Conservation (phyloP, 2,113 vertebrate species). For the Brachypteracias leptosomus region DNA sequence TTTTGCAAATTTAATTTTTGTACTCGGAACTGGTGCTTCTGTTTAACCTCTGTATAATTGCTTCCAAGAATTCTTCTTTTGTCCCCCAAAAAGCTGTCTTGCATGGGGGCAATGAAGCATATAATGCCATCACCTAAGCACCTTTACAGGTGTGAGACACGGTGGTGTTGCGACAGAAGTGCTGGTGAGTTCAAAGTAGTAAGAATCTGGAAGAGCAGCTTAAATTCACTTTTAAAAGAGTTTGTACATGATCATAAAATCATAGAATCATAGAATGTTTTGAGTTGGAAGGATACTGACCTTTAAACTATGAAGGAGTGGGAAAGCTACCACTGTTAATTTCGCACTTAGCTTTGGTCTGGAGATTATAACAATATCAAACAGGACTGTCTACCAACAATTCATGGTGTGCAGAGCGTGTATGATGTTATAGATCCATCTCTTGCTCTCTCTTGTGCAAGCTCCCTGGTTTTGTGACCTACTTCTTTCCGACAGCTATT, state of each 20-base stretch:
- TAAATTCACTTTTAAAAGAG: background rate
- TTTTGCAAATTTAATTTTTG: background rate
- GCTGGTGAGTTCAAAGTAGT: background rate
- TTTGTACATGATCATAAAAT: background rate
- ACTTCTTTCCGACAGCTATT: background rate
- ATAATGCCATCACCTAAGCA: background rate
- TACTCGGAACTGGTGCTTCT: background rate
- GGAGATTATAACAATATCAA: background rate
- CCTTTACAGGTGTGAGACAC: background rate
- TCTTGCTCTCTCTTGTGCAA: background rate
- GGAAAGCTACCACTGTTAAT: background rate
- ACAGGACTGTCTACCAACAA: background rate
- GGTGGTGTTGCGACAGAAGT: rapidly evolving
- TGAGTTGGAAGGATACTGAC: background rate
- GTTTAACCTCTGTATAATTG: rapidly evolving
- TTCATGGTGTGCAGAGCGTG: background rate
- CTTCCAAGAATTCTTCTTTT: background rate
- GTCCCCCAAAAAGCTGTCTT: background rate
- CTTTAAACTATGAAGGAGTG: background rate
- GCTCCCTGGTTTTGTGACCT: background rate
- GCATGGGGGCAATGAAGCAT: background rate
- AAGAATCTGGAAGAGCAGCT: background rate
- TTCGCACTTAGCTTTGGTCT: background rate
- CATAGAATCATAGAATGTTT: too few species aligned
- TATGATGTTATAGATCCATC: rapidly evolving